Evolutionary conservation across 2,113 vertebrate species (phyloP), one percentile per base, ranked within the genome.

Genomic region (Shinisaurus crocodilurus): DNA sequence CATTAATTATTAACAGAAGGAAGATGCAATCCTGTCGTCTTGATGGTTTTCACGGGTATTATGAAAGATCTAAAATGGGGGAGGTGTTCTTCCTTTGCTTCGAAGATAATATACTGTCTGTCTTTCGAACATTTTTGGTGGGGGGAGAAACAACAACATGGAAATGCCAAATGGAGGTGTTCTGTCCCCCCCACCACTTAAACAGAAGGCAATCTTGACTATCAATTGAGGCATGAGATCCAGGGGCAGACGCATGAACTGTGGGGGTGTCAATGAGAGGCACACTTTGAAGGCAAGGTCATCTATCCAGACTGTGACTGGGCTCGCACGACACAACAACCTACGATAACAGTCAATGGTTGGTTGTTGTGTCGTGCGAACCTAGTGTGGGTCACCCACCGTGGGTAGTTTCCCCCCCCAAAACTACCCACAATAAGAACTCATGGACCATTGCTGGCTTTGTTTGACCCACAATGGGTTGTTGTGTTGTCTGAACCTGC

Each of bases 1-100:
- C 91, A 96, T 97, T 95, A 94, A 92, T 93, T 93, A 89, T 89
- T 93, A 86, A 90, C 74, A 93, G 88, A 94, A 92, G 87, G 92
- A 95, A 94, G 90, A 89, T 88, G 91, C 89, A 91, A 82, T 88
- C 89, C 77, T 65, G 82, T 90, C 93, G 85, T 91, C 83, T 91
- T 95, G 88, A 67, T 90, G 90, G 83, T 93, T 93, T 88, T 82
- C 94, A 80, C 93, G 92, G 94, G 93, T 80, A 82, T 92, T 85
- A 94, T 94, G 91, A 80, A 50, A 87, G 85, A 93, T 88, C 86
- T 88, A 72, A 89, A 93, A 93, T 79, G 69, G 67, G 89, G 76
- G 32, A 70, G 70, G 37, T 90, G 90, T 87, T 60, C 43, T 92
- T 84, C 85, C 79, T 89, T 84, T 85, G 43, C 84, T 93, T 94